Percentiles rank a stretch among this genome's conserved stretches.
These are phyloP conservation scores for Drosophila watanabei DNA, from an alignment of 1,140 invertebrate genomes.

Conservation along the genomic window DNA sequence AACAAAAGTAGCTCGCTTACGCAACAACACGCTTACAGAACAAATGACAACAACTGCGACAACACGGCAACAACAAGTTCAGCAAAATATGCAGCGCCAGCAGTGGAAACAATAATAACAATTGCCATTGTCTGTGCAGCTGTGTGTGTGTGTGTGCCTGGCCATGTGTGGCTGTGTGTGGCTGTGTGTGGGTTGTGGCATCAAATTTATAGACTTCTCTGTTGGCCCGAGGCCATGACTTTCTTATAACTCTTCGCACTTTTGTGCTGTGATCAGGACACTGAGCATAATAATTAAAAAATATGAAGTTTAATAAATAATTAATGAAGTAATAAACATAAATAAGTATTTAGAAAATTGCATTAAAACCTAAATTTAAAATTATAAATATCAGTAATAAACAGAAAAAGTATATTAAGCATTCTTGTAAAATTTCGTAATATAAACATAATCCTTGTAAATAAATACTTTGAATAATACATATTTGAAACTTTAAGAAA, in stretches of 20 bases:
- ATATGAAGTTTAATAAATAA: too few species aligned
- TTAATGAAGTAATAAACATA: background rate
- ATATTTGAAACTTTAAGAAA: too few species aligned
- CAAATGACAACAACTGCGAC: conserved; percentile 54
- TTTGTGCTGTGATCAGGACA: background rate
- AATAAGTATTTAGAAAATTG: accelerated
- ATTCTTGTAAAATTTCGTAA: too few species aligned
- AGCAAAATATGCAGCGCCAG: conserved; percentile 29
- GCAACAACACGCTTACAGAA: conserved; percentile 61
- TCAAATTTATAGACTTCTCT: conserved; percentile 74
- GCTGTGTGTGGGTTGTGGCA: conserved; percentile 31
- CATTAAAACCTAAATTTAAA: background rate
- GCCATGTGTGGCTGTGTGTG: background rate
- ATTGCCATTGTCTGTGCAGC: conserved; percentile 69
- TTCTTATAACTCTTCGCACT: conserved; percentile 30
- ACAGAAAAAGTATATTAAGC: background rate
- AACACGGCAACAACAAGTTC: conserved; percentile 21
- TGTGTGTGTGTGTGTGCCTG: conserved; percentile 12
- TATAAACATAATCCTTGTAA: too few species aligned
- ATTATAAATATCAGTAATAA: background rate
- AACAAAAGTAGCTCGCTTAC: conserved; percentile 62
- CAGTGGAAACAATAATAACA: conserved; percentile 44
- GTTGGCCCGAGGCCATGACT: conserved; percentile 30
- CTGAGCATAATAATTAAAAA: background rate
- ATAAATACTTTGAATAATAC: too few species aligned